These are phyloP conservation scores for Chrysolina haemoptera DNA, from an alignment of 2,888 invertebrate species.

Conservation along the genomic window DNA sequence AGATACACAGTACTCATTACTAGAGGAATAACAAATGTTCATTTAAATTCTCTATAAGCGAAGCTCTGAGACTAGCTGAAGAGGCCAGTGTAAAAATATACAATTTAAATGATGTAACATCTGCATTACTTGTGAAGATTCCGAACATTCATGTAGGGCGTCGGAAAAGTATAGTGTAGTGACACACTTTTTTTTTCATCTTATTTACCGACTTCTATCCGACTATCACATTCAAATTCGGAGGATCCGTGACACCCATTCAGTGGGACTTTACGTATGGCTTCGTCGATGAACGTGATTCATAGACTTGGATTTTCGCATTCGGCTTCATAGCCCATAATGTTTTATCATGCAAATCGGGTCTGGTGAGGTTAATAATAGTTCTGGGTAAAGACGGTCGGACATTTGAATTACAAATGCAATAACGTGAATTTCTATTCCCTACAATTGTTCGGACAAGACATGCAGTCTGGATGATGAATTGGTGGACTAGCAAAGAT, in stretches of 20 bases:
- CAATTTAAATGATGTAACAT: too few relatives aligned
- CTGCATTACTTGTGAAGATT: too few relatives aligned
- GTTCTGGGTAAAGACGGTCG: neutral
- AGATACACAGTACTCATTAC: too few relatives aligned
- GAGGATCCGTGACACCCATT: neutral
- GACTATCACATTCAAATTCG: neutral
- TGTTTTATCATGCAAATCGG: slow-evolving; percentile 14
- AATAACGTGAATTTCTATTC: neutral
- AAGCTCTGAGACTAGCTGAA: too few relatives aligned
- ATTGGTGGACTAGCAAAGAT: neutral
- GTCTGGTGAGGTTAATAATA: neutral
- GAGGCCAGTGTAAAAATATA: too few relatives aligned
- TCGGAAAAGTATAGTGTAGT: too few relatives aligned
- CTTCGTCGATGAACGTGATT: neutral
- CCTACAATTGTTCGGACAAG: neutral
- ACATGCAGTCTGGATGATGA: neutral
- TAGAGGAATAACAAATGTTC: too few relatives aligned
- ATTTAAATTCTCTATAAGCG: too few relatives aligned
- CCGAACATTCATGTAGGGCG: too few relatives aligned
- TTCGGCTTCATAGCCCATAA: neutral
- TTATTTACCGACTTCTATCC: neutral
- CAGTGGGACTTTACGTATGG: neutral
- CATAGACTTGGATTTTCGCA: neutral
- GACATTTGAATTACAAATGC: slow-evolving; percentile 17
- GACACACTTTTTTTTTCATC: too few relatives aligned